A percentile compares a stretch with the other conserved stretches of the same genome.
phyloP scores from a whole-genome alignment of 2,888 invertebrate species.

The Tethea ocularis region DNA sequence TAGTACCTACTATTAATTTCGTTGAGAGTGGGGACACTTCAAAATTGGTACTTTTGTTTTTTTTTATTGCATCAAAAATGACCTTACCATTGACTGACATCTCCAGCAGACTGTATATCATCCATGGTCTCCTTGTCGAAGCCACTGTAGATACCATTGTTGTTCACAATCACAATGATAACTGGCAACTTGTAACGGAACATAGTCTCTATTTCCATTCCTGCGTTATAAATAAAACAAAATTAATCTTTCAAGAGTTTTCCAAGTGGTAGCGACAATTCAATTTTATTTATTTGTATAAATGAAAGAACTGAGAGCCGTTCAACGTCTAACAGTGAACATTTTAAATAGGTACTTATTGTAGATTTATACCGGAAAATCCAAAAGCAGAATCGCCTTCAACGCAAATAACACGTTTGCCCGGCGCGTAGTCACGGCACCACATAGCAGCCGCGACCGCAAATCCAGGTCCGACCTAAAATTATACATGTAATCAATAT shows the following conservation, averaged over 20 bases:
- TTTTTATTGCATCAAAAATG: not conserved
- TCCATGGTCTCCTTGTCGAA: conserved; percentile 89
- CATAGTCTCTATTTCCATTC: conserved; percentile 99
- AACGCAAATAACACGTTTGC: conserved; percentile 94
- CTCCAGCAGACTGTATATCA: conserved; percentile 87
- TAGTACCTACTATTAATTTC: too few species aligned
- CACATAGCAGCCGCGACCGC: conserved; percentile 96
- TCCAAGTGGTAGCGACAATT: too few species aligned
- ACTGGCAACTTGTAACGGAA: conserved; percentile 96
- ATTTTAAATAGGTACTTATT: not conserved
- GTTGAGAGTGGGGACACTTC: too few species aligned
- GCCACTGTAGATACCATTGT: conserved; percentile 97
- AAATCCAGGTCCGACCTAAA: conserved; percentile 92
- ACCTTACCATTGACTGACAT: conserved; percentile 89
- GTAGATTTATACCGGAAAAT: conserved; percentile 89
- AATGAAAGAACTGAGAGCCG: too few species aligned
- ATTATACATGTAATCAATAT: conserved; percentile 1
- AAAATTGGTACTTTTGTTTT: too few species aligned
- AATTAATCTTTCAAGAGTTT: too few species aligned
- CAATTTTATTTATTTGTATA: too few species aligned
- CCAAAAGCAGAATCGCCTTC: conserved; percentile 99
- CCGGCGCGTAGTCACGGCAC: conserved; percentile 91
- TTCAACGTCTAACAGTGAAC: too few species aligned
- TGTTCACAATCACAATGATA: conserved; percentile 95
- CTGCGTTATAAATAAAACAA: conserved; percentile 66